Base-by-base conservation (phyloP, 1,140 invertebrate genomes). In the Coenobita brevimanus region DNA sequence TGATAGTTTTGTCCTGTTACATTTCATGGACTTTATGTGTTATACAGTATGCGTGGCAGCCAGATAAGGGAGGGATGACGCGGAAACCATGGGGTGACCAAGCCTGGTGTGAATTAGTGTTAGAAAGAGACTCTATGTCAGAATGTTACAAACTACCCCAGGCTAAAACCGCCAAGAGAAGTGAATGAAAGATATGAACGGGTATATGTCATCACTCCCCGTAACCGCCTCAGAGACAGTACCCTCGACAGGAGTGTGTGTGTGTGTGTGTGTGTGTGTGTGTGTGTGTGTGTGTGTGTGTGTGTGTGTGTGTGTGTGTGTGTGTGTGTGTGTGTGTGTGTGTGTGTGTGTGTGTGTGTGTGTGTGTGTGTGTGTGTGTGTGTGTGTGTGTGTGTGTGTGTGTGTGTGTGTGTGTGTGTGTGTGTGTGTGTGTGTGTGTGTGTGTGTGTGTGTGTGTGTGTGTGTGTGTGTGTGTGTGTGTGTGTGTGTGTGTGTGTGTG, bases 221-320 rank as follows among this genome's bases (percentile, higher is more conserved):
- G 54, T 67, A 33, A 33, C 62, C 24, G 27, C 24, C 10, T 67
- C 24, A 67, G 62, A 67, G 15, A 33, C 62, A 8, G 13, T 67
- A 8, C 67, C 30, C 1, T 71, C 33, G 36, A 38, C 41, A 24
- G n/a, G 62, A 30, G 62, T 67, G 67, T 33, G 27, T 71, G 67
- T 69, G 64, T 69, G 64, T 30, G 64, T 69, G 64, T 69, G 64
- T 69, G 64, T 69, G 62, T 13, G 64, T 69, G 64, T 69, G 24
- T 69, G 64, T 69, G 64, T 69, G 64, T 69, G 64, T 69, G 64
- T 69, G 64, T 64, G 64, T 69, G 64, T 69, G 64, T 69, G 64
- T 69, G 64, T 27, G 64, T 69, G 64, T 27, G 64, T 69, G 64
- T 69, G 64, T 69, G 10, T 13, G n/a, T 10, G n/a, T 10, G 54